Conservation (phyloP, 2,797 vertebrate species). For the Acropternis orthonyx region DNA sequence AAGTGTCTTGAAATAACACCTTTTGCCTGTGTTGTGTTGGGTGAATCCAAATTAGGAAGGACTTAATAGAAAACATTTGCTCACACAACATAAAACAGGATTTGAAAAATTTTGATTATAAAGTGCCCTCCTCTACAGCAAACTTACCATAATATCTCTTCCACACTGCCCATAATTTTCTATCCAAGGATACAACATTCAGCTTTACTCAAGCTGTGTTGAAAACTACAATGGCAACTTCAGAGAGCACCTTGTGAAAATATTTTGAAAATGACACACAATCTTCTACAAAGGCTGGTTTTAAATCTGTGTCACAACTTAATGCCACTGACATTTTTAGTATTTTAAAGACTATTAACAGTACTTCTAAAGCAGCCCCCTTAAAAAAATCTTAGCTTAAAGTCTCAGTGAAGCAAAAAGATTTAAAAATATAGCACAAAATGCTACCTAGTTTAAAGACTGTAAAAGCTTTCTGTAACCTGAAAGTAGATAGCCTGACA, state of each 20-base stretch:
- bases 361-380: background rate
- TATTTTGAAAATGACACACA: background rate
- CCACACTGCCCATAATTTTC: conserved; percentile 39
- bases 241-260: conserved; percentile 15
- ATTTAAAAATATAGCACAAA: background rate
- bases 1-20: background rate
- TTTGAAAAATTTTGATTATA: background rate
- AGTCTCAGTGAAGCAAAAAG: background rate
- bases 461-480: background rate
- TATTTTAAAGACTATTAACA: background rate
- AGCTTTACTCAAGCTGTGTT: conserved; percentile 8
- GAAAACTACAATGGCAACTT: conserved; percentile 21
- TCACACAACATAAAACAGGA: background rate
- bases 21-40: background rate
- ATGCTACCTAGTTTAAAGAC: background rate
- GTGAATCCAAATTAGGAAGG: background rate
- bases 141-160: background rate
- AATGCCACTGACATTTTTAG: background rate
- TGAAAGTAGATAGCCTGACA: background rate
- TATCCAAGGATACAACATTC: conserved; percentile 4
- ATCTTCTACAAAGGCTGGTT: background rate
- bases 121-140: background rate
- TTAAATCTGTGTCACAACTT: conserved; percentile 3
- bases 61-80: background rate
- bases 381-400: background rate